phyloP scores from a whole-genome alignment of 2,888 invertebrate genomes.

The Phymatocera aterrima region DNA sequence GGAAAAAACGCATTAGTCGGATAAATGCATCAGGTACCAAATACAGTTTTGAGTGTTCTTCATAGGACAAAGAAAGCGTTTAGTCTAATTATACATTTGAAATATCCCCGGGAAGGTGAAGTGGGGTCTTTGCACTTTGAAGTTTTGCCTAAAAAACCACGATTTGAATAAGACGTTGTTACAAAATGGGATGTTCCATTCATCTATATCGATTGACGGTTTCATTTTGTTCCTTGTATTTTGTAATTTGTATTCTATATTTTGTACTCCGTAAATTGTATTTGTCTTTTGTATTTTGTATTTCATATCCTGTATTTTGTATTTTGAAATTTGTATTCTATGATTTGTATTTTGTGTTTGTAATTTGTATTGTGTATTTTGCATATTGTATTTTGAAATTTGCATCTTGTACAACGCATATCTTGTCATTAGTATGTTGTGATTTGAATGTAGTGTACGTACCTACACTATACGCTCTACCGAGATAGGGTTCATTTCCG shows the following conservation, averaged over 20 bases:
- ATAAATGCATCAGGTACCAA: not conserved
- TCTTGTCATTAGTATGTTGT: not conserved
- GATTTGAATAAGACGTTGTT: not conserved
- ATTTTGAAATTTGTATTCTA: no score
- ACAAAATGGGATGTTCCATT: not conserved
- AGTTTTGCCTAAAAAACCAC: no score
- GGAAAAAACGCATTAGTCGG: not conserved
- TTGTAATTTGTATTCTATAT: no score
- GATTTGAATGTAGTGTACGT: not conserved
- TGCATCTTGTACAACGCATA: not conserved
- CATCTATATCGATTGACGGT: not conserved
- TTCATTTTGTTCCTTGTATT: no score
- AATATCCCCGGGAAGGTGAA: not conserved
- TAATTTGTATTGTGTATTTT: no score
- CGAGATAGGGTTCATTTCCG: slow-evolving; percentile 64
- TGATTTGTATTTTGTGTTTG: no score
- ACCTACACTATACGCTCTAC: no score
- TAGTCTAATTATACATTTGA: not conserved
- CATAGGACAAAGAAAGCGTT: slow-evolving; percentile 20
- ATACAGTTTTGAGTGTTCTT: slow-evolving; percentile 1
- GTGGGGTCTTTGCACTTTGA: slow-evolving; percentile 3
- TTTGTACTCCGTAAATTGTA: no score
- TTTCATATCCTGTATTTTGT: no score
- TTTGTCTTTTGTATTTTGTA: no score
- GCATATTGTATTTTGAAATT: no score